Percentiles rank a stretch among this genome's conserved stretches.
These are phyloP conservation scores for Falcaria lacertinaria DNA, from an alignment of 2,888 invertebrate genomes.

Conservation along the genomic window DNA sequence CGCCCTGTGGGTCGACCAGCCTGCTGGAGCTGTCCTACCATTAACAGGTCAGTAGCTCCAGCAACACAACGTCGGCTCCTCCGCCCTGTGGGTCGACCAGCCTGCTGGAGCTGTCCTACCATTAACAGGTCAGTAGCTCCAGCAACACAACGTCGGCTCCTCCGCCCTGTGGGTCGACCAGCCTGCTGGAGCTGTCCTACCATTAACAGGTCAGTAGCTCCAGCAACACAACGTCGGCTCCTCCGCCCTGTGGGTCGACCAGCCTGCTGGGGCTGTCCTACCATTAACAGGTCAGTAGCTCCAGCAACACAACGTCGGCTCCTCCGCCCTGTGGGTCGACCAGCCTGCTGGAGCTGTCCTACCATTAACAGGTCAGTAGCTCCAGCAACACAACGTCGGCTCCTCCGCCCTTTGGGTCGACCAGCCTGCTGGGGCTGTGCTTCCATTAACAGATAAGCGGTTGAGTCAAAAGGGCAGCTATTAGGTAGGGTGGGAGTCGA, in stretches of 20 bases:
- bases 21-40: too few relatives aligned
- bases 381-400: conserved; percentile 91
- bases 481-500: too few relatives aligned
- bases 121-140: too few relatives aligned
- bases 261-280: too few relatives aligned
- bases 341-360: too few relatives aligned
- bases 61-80: conserved; percentile 93
- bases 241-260: conserved; percentile 91
- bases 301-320: conserved; percentile 92
- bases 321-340: conserved; percentile 91
- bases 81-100: conserved; percentile 90
- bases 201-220: too few relatives aligned
- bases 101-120: too few relatives aligned
- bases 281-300: too few relatives aligned
- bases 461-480: too few relatives aligned
- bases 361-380: too few relatives aligned
- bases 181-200: too few relatives aligned
- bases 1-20: conserved; percentile 90
- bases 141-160: conserved; percentile 92
- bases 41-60: too few relatives aligned
- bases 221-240: conserved; percentile 92
- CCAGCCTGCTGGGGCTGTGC: conserved; percentile 88
- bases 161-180: conserved; percentile 92
- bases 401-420: conserved; percentile 92
- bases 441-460: conserved; percentile 83